Evolutionary conservation across 1,140 invertebrate genomes (phyloP), one percentile per base, ranked within the genome.

Genomic region (Diachasma alloeum): DNA sequence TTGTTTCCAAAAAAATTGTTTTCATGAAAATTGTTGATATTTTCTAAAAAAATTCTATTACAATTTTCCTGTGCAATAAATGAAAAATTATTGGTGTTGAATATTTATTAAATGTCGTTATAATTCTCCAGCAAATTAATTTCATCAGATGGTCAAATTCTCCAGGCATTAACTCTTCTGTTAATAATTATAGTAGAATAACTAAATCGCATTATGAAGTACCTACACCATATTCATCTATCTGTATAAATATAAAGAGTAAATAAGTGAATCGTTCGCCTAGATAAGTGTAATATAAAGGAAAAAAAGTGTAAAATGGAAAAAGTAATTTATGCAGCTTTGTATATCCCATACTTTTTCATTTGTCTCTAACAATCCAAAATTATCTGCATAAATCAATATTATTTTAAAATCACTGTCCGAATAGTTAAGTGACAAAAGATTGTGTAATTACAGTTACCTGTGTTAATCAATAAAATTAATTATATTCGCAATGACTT

Each of bases 141-240:
- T 56, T 56, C 48, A 17, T n/a, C 19, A 8, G 17, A 56, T 56
- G 13, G 4, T 42, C 13, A 42, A 42, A 42, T 42, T 13, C 4
- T 42, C 4, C 3, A 42, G 10, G 39, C 3, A 11, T 10, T 42
- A 4, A 11, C 13, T 42, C 9, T 4, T 46, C 10, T 46, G 44
- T 46, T 46, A 46, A 46, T 46, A n/a, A 53, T 53, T 6, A 53
- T 10, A 11, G 0, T 42, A 53, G n/a, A 17, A 53, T 53, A 17
- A 53, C n/a, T 53, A n/a, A 53, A n/a, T 53, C 9, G 48, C 48
- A 15, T 53, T 53, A 53, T 53, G 15, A 19, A 53, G 48, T 63
- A 63, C 59, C 59, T 63, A 31, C 59, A 63, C 59, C 59, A 63
- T 63, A 63, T 63, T 63, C 59, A 63, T 31, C 59, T 26, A 63